These are phyloP conservation scores for Ectemnius lituratus DNA, from an alignment of 2,888 invertebrate species.

Conservation along the genomic window DNA sequence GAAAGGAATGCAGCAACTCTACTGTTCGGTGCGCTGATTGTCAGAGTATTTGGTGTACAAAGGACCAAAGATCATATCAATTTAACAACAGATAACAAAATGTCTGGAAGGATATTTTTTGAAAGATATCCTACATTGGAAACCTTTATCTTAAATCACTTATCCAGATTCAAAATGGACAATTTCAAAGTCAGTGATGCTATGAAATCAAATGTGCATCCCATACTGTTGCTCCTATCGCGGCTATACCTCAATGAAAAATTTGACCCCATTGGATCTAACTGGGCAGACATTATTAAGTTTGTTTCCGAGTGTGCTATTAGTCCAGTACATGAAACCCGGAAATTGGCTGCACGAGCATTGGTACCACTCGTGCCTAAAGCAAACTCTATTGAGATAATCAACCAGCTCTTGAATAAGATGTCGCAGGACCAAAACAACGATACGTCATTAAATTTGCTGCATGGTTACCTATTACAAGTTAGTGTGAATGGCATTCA, in stretches of 20 bases:
- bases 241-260: conserved; percentile 87
- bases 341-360: conserved; percentile 87
- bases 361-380: conserved; percentile 81
- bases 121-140: conserved; percentile 83
- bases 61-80: conserved; percentile 81
- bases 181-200: conserved; percentile 69
- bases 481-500: conserved; percentile 72
- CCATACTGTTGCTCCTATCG: conserved; percentile 87
- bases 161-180: conserved; percentile 67
- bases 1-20: conserved; percentile 93
- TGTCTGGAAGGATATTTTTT: conserved; percentile 91
- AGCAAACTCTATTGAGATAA: conserved; percentile 65
- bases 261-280: conserved; percentile 82
- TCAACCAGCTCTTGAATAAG: conserved; percentile 72
- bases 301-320: conserved; percentile 82
- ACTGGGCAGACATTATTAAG: conserved; percentile 83
- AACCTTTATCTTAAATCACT: conserved; percentile 80
- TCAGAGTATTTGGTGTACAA: conserved; percentile 92
- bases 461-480: conserved; percentile 85
- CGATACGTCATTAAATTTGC: conserved; percentile 78
- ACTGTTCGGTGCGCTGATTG: conserved; percentile 89
- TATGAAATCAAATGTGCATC: conserved; percentile 85
- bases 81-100: conserved; percentile 82
- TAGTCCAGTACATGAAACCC: conserved; percentile 84
- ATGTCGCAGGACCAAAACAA: conserved; percentile 55